These are phyloP conservation scores for Mobula hypostoma DNA, from an alignment of 2,113 vertebrate genomes.

Conservation along the genomic window DNA sequence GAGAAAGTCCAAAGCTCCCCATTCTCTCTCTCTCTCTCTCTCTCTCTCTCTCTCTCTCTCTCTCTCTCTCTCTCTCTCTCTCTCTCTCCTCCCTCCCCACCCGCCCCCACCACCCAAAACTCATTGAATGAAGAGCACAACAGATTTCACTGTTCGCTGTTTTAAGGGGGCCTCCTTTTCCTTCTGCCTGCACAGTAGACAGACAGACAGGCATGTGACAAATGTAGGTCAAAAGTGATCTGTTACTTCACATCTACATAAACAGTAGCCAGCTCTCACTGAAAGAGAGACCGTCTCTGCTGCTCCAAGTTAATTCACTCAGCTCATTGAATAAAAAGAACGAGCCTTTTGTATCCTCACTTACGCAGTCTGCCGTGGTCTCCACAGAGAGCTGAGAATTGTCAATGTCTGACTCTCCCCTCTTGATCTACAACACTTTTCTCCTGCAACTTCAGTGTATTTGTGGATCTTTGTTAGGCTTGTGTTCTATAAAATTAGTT, in stretches of 20 bases:
- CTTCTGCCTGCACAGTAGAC: not conserved
- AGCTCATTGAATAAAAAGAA: slow-evolving; percentile 35
- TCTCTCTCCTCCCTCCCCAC: not conserved
- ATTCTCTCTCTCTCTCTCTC: no score
- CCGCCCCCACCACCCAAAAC: not conserved
- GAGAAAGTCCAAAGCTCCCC: not conserved
- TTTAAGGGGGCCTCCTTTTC: not conserved
- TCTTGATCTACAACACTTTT: not conserved
- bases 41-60: no score
- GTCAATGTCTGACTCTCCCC: not conserved
- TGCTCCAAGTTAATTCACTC: slow-evolving; percentile 22
- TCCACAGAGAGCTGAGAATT: not conserved
- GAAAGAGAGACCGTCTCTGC: slow-evolving; percentile 33
- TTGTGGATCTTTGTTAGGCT: not conserved
- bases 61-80: no score
- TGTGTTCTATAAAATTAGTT: not conserved
- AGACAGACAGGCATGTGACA: slow-evolving; percentile 27
- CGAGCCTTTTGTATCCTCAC: slow-evolving; percentile 23
- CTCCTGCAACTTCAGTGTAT: not conserved
- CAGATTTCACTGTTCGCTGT: not conserved
- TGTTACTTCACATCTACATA: slow-evolving; percentile 37
- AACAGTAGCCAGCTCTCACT: slow-evolving; percentile 8
- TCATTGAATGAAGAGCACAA: not conserved
- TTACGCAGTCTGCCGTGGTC: not conserved
- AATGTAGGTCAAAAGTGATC: slow-evolving; percentile 36